Evolutionary conservation across 2,888 invertebrate species (phyloP), one percentile per base, ranked within the genome.

Genomic region (Drosophila antonietae): DNA sequence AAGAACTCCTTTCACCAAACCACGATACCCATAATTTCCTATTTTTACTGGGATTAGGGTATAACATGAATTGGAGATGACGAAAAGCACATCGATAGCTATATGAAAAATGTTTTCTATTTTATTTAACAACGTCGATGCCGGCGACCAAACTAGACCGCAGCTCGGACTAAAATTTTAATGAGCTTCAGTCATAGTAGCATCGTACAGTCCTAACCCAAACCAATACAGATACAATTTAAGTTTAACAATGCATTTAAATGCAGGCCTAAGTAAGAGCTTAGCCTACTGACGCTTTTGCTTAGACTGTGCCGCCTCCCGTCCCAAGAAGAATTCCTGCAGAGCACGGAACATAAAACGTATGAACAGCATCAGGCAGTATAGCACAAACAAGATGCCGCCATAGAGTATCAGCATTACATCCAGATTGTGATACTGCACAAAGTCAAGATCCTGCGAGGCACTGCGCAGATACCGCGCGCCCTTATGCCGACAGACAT

Each of bases 381-480:
- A 78, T 0, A 90, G 6, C 2, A 75, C 64, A 20, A 84, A 74
- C 5, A 83, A 2, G 18, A 90, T 68, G 28, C 85, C 88, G 1
- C 89, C 89, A 46, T 83, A 84, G 0, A 92, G 71, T 46, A 92
- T 76, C 0, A 88, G 12, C 0, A 92, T 87, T 5, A 88, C 87
- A 83, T 93, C 93, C 8, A 93, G 53, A 66, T 85, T 92, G 58
- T 92, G 91, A 60, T 92, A 92, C 52, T 91, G 79, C 3, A 92
- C 71, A 49, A 91, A 91, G 53, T 67, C 83, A 8, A 93, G 76
- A 28, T 93, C 90, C 65, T 90, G 88, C 0, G 89, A 91, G 39
- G 91, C 91, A 47, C 91, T 92, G 52, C 89, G 88, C 55, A 92
- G 56, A 58, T 92, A 92, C 0, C 68, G 68, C 0, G 92, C 93